Percentiles rank a stretch among this genome's conserved stretches.
Evolutionary conservation across 2,113 vertebrate species (phyloP).

Genomic region (Podocnemis expansa): DNA sequence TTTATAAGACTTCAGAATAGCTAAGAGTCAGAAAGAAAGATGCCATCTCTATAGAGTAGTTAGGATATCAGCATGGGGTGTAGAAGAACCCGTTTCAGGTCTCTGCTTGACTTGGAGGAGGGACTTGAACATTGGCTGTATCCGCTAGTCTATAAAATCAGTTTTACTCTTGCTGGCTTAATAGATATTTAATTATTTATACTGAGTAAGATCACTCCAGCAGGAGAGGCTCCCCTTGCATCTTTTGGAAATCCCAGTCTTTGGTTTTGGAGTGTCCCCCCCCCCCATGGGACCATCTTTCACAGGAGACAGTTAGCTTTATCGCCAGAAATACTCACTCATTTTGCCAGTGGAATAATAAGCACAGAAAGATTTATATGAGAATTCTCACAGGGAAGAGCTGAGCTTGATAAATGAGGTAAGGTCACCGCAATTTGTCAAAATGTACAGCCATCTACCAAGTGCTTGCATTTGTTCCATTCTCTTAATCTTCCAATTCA

Average conservation of each 20-base stretch:
- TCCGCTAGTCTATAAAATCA: neutral
- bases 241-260: neutral
- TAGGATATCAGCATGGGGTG: neutral
- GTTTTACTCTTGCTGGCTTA: neutral
- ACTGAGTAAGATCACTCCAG: neutral
- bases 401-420: slow-evolving; percentile 30
- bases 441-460: neutral
- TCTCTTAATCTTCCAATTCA: neutral
- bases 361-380: neutral
- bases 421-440: slow-evolving; percentile 37
- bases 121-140: neutral
- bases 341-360: neutral
- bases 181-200: neutral
- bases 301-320: neutral
- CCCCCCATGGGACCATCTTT: neutral
- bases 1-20: neutral
- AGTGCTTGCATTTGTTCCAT: neutral
- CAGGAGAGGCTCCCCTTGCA: neutral
- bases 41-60: neutral
- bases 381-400: slow-evolving; percentile 14
- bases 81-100: neutral
- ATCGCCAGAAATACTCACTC: slow-evolving; percentile 12
- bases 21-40: neutral
- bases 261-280: neutral
- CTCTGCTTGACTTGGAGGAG: too few relatives aligned